Evolutionary conservation across 2,113 vertebrate species (phyloP).

Genomic region (Ptychochromis oligacanthus): DNA sequence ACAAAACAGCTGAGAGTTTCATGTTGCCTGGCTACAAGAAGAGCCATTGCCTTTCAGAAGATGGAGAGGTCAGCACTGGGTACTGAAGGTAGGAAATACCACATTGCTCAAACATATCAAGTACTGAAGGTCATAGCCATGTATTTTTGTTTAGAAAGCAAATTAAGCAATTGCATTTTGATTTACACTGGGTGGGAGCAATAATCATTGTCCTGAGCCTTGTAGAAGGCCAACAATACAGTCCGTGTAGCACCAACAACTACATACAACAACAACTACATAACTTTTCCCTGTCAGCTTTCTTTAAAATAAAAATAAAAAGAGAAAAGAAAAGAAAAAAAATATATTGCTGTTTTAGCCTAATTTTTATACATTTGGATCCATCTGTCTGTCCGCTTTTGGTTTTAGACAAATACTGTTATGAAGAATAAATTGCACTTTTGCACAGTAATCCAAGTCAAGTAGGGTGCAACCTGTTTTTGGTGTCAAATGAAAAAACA

Average conservation of each 20-base stretch:
- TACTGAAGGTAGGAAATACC: neutral
- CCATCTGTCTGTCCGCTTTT: neutral
- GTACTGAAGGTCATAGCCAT: neutral
- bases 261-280: no score
- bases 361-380: neutral
- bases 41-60: neutral
- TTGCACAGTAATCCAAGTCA: neutral
- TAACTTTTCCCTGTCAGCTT: neutral
- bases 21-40: slow-evolving; percentile 6
- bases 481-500: neutral
- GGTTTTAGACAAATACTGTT: neutral
- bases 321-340: neutral
- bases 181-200: neutral
- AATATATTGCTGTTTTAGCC: neutral
- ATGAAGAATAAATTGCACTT: neutral
- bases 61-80: neutral
- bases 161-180: neutral
- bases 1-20: neutral
- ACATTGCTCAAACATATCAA: neutral
- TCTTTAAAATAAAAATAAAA: no score
- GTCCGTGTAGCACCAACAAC: neutral
- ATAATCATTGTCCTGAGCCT: neutral
- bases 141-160: neutral
- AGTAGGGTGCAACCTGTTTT: neutral
- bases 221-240: neutral